phyloP scores from a whole-genome alignment of 2,797 vertebrate species.

The Myotis myotis region DNA sequence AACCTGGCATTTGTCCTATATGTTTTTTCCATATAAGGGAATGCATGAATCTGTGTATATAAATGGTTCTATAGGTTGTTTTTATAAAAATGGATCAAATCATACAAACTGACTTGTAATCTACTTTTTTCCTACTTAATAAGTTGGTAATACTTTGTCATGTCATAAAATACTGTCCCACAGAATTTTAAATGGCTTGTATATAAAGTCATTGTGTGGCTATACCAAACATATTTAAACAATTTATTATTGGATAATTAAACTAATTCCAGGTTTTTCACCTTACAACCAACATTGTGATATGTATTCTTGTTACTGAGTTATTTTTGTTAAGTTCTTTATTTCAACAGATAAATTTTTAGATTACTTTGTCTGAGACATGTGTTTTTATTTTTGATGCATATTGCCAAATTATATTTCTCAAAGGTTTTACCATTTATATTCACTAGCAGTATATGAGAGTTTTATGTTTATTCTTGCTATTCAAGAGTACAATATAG shows the following conservation, averaged over 20 bases:
- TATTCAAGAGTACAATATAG: not conserved
- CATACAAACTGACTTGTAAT: not conserved
- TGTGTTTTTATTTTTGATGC: not conserved
- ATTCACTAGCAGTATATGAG: not conserved
- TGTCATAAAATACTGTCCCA: slow-evolving; percentile 11
- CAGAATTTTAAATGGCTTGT: not conserved
- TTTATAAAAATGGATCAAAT: not conserved
- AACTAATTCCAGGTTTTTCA: not conserved
- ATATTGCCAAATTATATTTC: not conserved
- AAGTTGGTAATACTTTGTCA: not conserved
- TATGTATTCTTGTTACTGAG: not conserved
- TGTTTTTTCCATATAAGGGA: not conserved
- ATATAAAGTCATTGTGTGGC: not conserved
- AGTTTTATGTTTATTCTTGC: slow-evolving; percentile 28
- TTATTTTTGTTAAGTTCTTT: not conserved
- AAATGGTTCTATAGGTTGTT: not conserved
- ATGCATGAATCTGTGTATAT: not conserved
- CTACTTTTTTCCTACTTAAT: slow-evolving; percentile 6
- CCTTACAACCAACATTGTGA: not conserved
- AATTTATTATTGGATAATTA: not conserved
- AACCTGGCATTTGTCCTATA: not conserved
- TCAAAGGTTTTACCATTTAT: not conserved
- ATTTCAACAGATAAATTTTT: not conserved
- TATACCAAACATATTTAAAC: not conserved
- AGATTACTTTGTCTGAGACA: not conserved